Evolutionary conservation across 2,888 invertebrate species (phyloP).

Genomic region (Cheilosia impressa): DNA sequence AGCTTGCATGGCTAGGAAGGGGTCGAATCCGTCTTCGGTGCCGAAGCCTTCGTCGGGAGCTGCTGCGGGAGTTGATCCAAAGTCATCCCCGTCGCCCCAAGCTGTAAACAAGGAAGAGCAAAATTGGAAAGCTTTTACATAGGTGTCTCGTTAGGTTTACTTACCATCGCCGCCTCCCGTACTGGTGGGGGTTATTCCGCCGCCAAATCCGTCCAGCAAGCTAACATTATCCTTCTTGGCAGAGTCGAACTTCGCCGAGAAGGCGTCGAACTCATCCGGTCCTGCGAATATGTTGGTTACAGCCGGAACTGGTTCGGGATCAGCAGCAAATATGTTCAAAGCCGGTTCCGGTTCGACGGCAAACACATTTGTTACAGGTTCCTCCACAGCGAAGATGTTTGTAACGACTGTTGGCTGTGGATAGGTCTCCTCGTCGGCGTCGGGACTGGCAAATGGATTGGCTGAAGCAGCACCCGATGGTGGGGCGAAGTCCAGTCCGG

Average conservation of each 20-base stretch:
- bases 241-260: constrained; percentile 93
- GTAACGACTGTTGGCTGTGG: constrained; percentile 77
- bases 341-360: constrained; percentile 75
- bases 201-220: constrained; percentile 82
- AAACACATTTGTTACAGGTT: constrained; percentile 70
- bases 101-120: constrained; percentile 77
- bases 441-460: constrained; percentile 85
- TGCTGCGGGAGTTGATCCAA: constrained; percentile 79
- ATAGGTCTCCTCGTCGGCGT: constrained; percentile 80
- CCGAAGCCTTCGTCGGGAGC: constrained; percentile 85
- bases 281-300: constrained; percentile 81
- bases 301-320: constrained; percentile 81
- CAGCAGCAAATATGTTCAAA: constrained; percentile 78
- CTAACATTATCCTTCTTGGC: constrained; percentile 84
- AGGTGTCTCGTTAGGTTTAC: neutral
- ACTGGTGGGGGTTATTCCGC: constrained; percentile 79
- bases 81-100: constrained; percentile 82
- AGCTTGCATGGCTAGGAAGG: constrained; percentile 91
- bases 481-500: constrained; percentile 80
- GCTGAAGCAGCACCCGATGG: constrained; percentile 82
- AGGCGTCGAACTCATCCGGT: constrained; percentile 92
- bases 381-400: constrained; percentile 79
- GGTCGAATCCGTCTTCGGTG: constrained; percentile 90
- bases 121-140: neutral
- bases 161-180: constrained; percentile 81